A percentile compares a stretch with the other conserved stretches of the same genome.
Evolutionary conservation across 1,140 invertebrate species (phyloP).

Genomic region (Prorops nasuta): DNA sequence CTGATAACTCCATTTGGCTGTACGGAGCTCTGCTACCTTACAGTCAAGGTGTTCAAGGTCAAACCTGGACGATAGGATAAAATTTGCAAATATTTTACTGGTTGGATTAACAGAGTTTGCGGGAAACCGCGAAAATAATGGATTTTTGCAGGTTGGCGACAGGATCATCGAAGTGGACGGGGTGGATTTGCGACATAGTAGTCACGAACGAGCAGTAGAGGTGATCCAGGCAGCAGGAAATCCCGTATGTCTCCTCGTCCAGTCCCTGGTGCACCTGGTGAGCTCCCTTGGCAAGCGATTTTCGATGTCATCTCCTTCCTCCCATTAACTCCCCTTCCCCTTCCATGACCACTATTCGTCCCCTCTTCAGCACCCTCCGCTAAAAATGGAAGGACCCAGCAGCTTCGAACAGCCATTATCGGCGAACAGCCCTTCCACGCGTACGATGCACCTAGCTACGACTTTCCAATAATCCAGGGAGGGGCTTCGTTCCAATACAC

Average conservation of each 20-base stretch:
- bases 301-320: conserved; percentile 14
- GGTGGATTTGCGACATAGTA: conserved; percentile 83
- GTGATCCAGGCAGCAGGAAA: conserved; percentile 89
- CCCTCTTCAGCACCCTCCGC: too few species aligned
- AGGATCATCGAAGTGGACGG: conserved; percentile 92
- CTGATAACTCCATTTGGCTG: too few species aligned
- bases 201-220: conserved; percentile 93
- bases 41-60: too few species aligned
- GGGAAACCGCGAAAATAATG: too few species aligned
- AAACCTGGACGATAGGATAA: too few species aligned
- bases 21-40: too few species aligned
- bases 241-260: conserved; percentile 88
- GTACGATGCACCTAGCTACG: conserved; percentile 22
- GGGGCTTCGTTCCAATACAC: too few species aligned
- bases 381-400: not conserved
- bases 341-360: too few species aligned
- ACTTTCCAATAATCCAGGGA: conserved; percentile 28
- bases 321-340: not conserved
- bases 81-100: too few species aligned
- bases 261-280: conserved; percentile 85
- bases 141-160: conserved; percentile 79
- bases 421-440: conserved; percentile 19
- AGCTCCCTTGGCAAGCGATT: conserved; percentile 35
- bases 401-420: conserved; percentile 17
- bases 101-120: too few species aligned